Conservation (phyloP, 2,888 invertebrate genomes). For the Celastrina argiolus region DNA sequence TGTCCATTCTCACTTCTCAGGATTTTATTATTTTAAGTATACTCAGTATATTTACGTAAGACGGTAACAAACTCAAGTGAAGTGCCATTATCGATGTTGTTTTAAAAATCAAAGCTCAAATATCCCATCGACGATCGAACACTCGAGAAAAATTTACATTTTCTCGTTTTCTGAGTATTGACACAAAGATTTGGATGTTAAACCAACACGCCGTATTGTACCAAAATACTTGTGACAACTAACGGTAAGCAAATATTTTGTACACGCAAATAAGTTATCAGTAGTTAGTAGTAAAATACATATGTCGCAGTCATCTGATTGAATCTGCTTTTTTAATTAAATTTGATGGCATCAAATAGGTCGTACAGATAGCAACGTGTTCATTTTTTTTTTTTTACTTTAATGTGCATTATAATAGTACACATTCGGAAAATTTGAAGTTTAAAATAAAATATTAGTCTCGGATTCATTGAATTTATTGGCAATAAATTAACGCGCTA, state of each 20-base stretch:
- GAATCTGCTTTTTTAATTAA: too few relatives aligned
- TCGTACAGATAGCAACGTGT: too few relatives aligned
- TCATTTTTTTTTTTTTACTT: too few relatives aligned
- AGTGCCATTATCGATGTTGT: conserved; percentile 39
- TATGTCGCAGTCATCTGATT: too few relatives aligned
- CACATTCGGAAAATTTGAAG: too few relatives aligned
- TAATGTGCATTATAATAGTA: too few relatives aligned
- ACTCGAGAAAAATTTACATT: conserved; percentile 55
- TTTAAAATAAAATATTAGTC: too few relatives aligned
- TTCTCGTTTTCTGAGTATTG: conserved; percentile 49
- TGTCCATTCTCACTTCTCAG: background rate
- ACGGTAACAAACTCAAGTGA: conserved; percentile 20
- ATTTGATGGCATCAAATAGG: too few relatives aligned
- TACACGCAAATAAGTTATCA: background rate
- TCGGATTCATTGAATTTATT: too few relatives aligned
- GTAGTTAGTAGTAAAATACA: too few relatives aligned
- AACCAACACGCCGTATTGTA: conserved; percentile 27
- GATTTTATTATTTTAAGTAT: background rate
- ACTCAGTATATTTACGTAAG: conserved; percentile 16
- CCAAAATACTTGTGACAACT: background rate
- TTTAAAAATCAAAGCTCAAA: conserved; percentile 40
- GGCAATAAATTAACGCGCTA: too few relatives aligned
- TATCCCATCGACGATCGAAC: conserved; percentile 52
- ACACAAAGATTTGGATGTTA: conserved; percentile 49
- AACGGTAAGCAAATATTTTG: conserved; percentile 2